Percentiles rank a stretch among this genome's conserved stretches.
Evolutionary conservation across 2,797 vertebrate genomes (phyloP).

Genomic region (Rhadinocentrus ornatus): DNA sequence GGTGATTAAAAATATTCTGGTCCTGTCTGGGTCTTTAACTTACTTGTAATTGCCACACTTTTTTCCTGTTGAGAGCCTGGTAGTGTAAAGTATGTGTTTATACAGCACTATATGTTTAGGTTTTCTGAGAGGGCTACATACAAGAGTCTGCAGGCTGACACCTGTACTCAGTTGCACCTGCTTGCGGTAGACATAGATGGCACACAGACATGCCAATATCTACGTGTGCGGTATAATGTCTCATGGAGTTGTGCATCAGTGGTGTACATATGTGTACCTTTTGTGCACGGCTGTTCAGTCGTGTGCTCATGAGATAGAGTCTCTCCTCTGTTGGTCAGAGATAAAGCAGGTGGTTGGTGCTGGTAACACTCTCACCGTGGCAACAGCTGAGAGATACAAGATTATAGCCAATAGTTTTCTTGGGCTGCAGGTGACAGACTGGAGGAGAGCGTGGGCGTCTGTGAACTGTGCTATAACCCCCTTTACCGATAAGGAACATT

Average conservation of each 20-base stretch:
- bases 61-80: constrained; percentile 18
- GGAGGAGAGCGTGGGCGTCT: constrained; percentile 37
- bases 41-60: constrained; percentile 37
- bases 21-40: constrained; percentile 46
- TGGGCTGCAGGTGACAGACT: constrained; percentile 61
- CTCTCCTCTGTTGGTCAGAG: constrained; percentile 69
- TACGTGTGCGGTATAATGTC: constrained; percentile 5
- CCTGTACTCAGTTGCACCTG: constrained; percentile 29
- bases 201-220: constrained; percentile 12
- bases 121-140: constrained; percentile 20
- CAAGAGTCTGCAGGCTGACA: constrained; percentile 19
- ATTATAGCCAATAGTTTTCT: constrained; percentile 67
- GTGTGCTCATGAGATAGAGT: constrained; percentile 45
- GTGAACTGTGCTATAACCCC: constrained; percentile 43
- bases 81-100: constrained; percentile 4
- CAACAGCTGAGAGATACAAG: constrained; percentile 76
- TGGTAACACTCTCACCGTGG: constrained; percentile 63
- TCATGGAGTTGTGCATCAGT: neutral
- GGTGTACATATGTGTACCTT: constrained; percentile 17
- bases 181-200: constrained; percentile 10
- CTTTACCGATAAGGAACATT: constrained; percentile 50
- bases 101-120: neutral
- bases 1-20: constrained; percentile 62
- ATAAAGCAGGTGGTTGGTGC: constrained; percentile 71
- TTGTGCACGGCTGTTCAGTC: constrained; percentile 40